A percentile compares a stretch with the other conserved stretches of the same genome.
These are phyloP conservation scores for Caenorhabditis latens DNA, from an alignment of 1,140 invertebrate genomes.

Conservation along the genomic window DNA sequence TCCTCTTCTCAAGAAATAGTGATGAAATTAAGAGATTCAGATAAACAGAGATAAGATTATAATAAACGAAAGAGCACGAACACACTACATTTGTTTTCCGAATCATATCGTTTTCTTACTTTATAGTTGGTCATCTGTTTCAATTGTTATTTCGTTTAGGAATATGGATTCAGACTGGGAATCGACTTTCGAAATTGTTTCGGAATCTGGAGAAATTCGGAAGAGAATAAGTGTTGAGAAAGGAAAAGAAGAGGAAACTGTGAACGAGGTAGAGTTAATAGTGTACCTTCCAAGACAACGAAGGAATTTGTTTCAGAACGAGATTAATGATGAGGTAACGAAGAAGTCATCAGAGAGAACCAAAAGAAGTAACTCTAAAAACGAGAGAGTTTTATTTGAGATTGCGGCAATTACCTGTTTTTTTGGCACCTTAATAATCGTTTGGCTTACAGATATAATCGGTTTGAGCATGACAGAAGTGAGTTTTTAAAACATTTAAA, in stretches of 20 bases:
- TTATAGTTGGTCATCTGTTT: neutral
- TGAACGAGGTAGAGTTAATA: neutral
- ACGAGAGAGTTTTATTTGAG: too few species aligned
- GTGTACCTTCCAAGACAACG: too few species aligned
- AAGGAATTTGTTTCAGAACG: too few species aligned
- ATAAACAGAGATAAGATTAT: neutral
- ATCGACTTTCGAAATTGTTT: conserved; percentile 1
- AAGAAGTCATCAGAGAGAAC: too few species aligned
- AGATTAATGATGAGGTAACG: too few species aligned
- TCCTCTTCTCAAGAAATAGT: neutral
- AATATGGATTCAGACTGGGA: conserved; percentile 21
- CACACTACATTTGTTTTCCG: neutral
- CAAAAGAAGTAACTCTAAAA: too few species aligned
- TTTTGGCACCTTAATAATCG: too few species aligned
- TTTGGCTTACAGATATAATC: too few species aligned
- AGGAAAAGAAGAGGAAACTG: neutral
- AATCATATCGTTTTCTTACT: neutral
- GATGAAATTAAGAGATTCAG: neutral
- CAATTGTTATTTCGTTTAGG: neutral
- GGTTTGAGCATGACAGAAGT: too few species aligned
- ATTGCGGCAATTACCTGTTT: too few species aligned
- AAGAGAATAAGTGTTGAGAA: neutral
- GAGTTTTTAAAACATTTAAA: too few species aligned
- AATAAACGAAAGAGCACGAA: neutral
- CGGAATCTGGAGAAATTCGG: neutral